These are phyloP conservation scores for Platyrinchus mystaceus DNA, from an alignment of 2,797 vertebrate species.

Conservation along the genomic window DNA sequence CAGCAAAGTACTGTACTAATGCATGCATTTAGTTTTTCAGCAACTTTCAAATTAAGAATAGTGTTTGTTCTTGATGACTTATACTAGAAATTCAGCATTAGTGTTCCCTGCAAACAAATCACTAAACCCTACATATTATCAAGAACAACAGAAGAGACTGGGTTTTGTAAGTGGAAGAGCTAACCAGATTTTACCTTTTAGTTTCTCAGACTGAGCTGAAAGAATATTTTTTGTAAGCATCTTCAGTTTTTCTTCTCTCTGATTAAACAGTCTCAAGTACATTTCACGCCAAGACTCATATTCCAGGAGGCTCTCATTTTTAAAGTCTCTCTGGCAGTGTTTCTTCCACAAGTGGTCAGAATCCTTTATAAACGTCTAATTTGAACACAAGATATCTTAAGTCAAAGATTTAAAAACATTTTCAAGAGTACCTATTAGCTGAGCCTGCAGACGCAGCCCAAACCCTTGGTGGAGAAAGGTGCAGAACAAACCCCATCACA, in stretches of 20 bases:
- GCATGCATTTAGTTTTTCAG: neutral
- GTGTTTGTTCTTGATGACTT: neutral
- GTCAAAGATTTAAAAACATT: neutral
- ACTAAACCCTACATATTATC: neutral
- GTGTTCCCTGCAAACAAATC: neutral
- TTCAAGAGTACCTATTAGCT: neutral
- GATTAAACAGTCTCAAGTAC: slow-evolving; percentile 82
- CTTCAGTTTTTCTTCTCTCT: slow-evolving; percentile 85
- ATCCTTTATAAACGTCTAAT: slow-evolving; percentile 73
- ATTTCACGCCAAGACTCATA: slow-evolving; percentile 91
- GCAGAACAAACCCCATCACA: neutral
- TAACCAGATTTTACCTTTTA: slow-evolving; percentile 78
- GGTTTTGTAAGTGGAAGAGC: neutral
- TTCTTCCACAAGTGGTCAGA: slow-evolving; percentile 85
- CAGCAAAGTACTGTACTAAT: neutral
- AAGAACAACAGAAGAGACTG: neutral
- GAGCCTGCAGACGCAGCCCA: neutral
- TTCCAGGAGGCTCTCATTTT: slow-evolving; percentile 76
- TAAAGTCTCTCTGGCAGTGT: slow-evolving; percentile 87
- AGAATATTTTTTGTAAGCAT: slow-evolving; percentile 84
- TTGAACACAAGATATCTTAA: neutral
- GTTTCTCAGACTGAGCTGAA: slow-evolving; percentile 84
- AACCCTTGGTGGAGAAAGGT: neutral
- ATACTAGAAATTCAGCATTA: neutral
- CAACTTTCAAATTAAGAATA: neutral